These are phyloP conservation scores for Sebastes miniatus DNA, from an alignment of 2,797 vertebrate species.

Conservation along the genomic window DNA sequence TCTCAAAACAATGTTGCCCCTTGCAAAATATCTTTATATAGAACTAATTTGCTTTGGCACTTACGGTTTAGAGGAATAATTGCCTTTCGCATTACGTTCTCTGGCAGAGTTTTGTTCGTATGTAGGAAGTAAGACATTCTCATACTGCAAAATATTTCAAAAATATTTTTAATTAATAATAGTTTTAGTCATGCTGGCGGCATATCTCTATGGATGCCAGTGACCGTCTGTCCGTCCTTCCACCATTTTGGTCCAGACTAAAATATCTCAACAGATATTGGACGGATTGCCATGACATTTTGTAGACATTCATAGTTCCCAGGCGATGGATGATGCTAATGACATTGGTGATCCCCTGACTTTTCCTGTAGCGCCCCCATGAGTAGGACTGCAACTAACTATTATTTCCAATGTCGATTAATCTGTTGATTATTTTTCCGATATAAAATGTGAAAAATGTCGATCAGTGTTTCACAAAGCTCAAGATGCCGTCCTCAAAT, in stretches of 20 bases:
- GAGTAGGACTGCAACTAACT: no score
- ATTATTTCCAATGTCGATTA: no score
- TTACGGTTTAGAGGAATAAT: background rate
- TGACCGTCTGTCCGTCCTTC: background rate
- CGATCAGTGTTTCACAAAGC: no score
- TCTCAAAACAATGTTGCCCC: background rate
- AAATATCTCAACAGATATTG: background rate
- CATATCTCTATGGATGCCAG: background rate
- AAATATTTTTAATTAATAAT: background rate
- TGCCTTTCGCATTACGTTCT: background rate
- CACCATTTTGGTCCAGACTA: background rate
- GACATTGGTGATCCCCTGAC: background rate
- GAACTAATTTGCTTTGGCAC: background rate
- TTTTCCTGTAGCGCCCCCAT: no score
- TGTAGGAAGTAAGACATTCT: background rate
- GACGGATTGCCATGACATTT: background rate
- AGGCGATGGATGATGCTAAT: background rate
- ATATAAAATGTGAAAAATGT: no score
- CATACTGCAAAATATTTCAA: background rate
- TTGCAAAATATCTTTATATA: no score
- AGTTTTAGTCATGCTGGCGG: background rate
- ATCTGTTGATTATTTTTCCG: no score
- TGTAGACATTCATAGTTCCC: background rate
- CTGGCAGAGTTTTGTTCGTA: background rate
- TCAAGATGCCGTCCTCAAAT: no score